Conservation (phyloP, 2,113 vertebrate genomes). For the Alces alces region DNA sequence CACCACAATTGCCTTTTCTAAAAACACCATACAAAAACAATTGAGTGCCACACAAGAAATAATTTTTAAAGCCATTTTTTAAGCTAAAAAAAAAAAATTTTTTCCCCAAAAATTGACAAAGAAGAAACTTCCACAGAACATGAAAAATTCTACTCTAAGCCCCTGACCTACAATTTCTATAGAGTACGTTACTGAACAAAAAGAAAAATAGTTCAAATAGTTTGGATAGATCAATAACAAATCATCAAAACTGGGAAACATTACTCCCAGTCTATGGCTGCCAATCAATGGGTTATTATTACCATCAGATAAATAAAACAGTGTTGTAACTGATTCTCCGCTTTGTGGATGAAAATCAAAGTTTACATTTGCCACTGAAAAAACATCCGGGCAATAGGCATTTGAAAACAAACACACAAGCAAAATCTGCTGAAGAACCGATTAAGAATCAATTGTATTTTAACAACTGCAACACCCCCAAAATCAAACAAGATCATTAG, state of each 20-base stretch:
- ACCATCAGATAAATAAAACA: slow-evolving; percentile 11
- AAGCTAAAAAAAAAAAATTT: background rate
- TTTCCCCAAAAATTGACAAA: background rate
- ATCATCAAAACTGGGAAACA: slow-evolving; percentile 13
- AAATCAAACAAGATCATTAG: background rate
- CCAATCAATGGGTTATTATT: background rate
- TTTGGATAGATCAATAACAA: background rate
- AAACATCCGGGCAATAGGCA: background rate
- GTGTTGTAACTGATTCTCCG: background rate
- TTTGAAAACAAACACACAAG: slow-evolving; percentile 15
- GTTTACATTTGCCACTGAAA: background rate
- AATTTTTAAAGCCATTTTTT: background rate
- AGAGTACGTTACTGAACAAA: background rate
- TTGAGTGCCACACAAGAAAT: background rate
- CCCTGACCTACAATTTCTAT: background rate
- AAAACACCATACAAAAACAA: background rate
- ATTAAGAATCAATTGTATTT: background rate
- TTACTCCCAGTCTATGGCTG: background rate
- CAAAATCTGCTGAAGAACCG: background rate
- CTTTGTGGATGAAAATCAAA: slow-evolving; percentile 24
- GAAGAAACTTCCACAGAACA: background rate
- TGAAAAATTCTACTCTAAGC: background rate
- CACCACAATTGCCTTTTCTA: background rate
- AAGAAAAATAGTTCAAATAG: background rate
- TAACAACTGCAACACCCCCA: background rate